Percentiles rank a stretch among this genome's conserved stretches.
phyloP scores from a whole-genome alignment of 2,113 vertebrate species.

The Peromyscus maniculatus region DNA sequence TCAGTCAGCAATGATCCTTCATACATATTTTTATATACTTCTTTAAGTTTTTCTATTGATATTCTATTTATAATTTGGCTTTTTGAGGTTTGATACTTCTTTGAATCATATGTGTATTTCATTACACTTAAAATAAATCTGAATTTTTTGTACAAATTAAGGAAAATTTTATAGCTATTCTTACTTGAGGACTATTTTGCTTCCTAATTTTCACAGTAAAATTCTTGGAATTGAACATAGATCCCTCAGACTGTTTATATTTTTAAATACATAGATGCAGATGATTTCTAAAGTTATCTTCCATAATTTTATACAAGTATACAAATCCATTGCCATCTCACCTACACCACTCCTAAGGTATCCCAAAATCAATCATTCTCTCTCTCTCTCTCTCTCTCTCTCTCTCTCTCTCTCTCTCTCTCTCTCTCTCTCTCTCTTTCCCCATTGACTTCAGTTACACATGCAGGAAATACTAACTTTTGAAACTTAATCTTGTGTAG shows the following conservation, averaged over 20 bases:
- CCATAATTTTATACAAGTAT: neutral
- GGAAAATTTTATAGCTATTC: neutral
- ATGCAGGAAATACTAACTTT: neutral
- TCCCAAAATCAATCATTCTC: neutral
- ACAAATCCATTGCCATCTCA: neutral
- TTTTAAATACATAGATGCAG: neutral
- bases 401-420: too few relatives aligned
- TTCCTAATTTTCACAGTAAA: neutral
- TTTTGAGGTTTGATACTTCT: neutral
- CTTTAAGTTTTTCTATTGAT: neutral
- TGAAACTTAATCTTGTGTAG: neutral
- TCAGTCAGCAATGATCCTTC: neutral
- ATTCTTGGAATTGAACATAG: too few relatives aligned
- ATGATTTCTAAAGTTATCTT: neutral
- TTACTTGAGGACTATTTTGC: neutral
- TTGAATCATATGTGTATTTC: neutral
- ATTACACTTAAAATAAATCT: neutral
- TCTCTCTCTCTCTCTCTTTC: too few relatives aligned
- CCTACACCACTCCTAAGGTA: neutral
- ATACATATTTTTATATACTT: neutral
- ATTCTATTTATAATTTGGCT: neutral
- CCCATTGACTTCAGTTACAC: neutral
- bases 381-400: neutral
- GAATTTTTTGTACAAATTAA: neutral
- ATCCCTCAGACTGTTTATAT: too few relatives aligned